These are phyloP conservation scores for Drepanosiphum platanoidis DNA, from an alignment of 2,888 invertebrate species.

Conservation along the genomic window DNA sequence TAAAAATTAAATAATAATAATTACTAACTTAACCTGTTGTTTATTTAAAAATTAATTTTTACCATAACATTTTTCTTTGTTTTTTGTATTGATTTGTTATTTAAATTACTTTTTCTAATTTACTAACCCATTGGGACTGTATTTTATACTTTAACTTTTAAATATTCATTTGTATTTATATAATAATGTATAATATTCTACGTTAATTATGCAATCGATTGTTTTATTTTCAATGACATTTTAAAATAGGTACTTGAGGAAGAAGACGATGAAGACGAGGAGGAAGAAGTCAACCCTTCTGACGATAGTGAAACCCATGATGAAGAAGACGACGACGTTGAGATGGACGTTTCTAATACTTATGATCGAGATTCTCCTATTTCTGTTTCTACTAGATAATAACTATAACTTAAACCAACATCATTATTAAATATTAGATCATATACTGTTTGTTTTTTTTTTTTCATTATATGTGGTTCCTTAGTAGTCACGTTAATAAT, in stretches of 20 bases:
- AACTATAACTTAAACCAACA: not conserved
- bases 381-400: slow-evolving; percentile 51
- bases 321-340: slow-evolving; percentile 72
- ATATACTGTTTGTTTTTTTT: not conserved
- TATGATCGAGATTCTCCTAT: slow-evolving; percentile 64
- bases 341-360: slow-evolving; percentile 64
- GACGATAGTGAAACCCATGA: slow-evolving; percentile 74
- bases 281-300: slow-evolving; percentile 73
- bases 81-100: not conserved
- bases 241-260: slow-evolving; percentile 64
- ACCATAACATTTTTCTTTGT: not conserved
- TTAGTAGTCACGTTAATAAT: not conserved
- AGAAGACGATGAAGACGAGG: slow-evolving; percentile 72
- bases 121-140: no score
- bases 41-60: no score
- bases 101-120: no score
- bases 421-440: not conserved
- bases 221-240: not conserved
- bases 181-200: not conserved
- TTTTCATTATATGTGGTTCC: not conserved
- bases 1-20: no score
- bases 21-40: no score
- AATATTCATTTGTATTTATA: not conserved
- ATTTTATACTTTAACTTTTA: no score
- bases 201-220: not conserved